Evolutionary conservation across 1,140 invertebrate genomes (phyloP).

Genomic region (Papilio polyxenes): DNA sequence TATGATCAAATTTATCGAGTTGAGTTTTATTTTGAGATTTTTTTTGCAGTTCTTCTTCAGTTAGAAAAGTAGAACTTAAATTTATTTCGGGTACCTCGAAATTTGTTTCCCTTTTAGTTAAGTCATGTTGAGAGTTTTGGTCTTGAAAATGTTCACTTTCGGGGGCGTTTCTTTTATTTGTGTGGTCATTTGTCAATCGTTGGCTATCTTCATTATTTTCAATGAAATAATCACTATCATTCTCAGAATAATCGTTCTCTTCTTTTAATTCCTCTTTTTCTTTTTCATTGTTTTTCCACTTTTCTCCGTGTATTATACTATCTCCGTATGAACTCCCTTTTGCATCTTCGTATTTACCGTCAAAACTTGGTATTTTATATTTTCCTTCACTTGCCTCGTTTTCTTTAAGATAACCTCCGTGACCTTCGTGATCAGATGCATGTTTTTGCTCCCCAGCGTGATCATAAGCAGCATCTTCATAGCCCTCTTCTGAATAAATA

Average conservation of each 20-base stretch:
- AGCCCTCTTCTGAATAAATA: constrained; percentile 89
- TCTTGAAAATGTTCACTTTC: constrained; percentile 33
- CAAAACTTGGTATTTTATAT: constrained; percentile 66
- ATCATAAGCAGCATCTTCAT: constrained; percentile 88
- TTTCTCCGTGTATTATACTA: constrained; percentile 59
- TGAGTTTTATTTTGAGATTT: constrained; percentile 51
- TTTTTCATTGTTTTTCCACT: constrained; percentile 69
- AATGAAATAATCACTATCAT: constrained; percentile 52
- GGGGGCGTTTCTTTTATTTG: constrained; percentile 29
- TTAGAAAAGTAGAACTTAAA: constrained; percentile 59
- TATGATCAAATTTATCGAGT: constrained; percentile 44
- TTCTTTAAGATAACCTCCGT: constrained; percentile 73
- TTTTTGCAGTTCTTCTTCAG: constrained; percentile 53
- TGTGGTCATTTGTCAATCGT: not conserved
- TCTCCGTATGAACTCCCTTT: constrained; percentile 60
- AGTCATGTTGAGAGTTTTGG: constrained; percentile 50
- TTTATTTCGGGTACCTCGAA: constrained; percentile 61
- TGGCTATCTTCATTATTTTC: constrained; percentile 41
- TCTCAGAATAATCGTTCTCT: constrained; percentile 64
- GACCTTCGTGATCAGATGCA: constrained; percentile 81
- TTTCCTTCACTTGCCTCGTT: constrained; percentile 69
- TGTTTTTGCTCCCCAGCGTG: constrained; percentile 87
- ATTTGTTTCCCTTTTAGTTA: constrained; percentile 58
- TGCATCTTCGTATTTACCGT: constrained; percentile 60
- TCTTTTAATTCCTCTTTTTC: constrained; percentile 63